These are phyloP conservation scores for Ammodytes dubius DNA, from an alignment of 2,113 vertebrate species.

Conservation along the genomic window DNA sequence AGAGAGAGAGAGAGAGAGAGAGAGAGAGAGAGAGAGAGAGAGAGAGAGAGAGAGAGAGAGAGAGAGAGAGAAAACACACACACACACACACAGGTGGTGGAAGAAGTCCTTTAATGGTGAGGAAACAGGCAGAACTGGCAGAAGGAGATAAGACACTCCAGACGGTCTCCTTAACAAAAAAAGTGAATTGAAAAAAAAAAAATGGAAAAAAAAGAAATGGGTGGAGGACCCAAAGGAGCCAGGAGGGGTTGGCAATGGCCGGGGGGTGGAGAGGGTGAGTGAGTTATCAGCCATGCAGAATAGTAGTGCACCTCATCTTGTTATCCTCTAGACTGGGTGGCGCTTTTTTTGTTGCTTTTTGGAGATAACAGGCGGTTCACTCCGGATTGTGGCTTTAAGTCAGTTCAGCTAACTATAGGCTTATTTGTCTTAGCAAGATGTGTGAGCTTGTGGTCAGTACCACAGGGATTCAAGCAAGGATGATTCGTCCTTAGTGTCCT, in stretches of 20 bases:
- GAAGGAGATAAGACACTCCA: slow-evolving; percentile 76
- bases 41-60: no score
- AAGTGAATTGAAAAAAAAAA: slow-evolving; percentile 50
- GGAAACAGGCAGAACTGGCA: slow-evolving; percentile 80
- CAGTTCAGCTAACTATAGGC: slow-evolving; percentile 31
- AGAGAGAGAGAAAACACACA: neutral
- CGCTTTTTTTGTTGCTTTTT: slow-evolving; percentile 21
- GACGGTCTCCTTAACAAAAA: slow-evolving; percentile 61
- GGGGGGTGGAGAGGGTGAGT: slow-evolving; percentile 33
- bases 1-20: no score
- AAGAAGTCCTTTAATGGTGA: slow-evolving; percentile 78
- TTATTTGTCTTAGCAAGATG: slow-evolving; percentile 22
- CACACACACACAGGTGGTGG: slow-evolving; percentile 51
- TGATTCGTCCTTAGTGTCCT: neutral
- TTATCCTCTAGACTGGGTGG: slow-evolving; percentile 54
- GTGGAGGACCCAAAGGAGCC: slow-evolving; percentile 53
- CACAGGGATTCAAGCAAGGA: slow-evolving; percentile 9
- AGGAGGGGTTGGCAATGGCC: slow-evolving; percentile 1
- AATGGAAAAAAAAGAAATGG: slow-evolving; percentile 22
- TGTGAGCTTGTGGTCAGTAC: slow-evolving; percentile 35
- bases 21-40: no score
- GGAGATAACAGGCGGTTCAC: slow-evolving; percentile 50
- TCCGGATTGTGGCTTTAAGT: slow-evolving; percentile 38
- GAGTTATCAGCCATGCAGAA: slow-evolving; percentile 79
- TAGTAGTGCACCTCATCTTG: slow-evolving; percentile 62